phyloP scores from a whole-genome alignment of 2,888 invertebrate species.

The Apeira syringaria region DNA sequence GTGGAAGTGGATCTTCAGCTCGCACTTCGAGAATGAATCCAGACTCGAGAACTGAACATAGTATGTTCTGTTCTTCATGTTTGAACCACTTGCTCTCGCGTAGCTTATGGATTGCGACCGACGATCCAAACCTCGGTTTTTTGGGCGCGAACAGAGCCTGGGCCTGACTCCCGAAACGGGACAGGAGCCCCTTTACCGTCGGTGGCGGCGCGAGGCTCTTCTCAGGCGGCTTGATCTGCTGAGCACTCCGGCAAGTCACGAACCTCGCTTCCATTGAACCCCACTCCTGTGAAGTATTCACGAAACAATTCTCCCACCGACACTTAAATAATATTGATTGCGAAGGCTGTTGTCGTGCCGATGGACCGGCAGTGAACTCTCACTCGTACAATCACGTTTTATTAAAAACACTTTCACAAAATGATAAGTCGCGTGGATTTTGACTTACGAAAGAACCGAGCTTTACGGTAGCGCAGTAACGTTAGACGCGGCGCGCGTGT shows the following conservation, averaged over 20 bases:
- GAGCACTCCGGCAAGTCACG: slow-evolving; percentile 81
- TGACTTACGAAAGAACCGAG: slow-evolving; percentile 47
- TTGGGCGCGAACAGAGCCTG: slow-evolving; percentile 80
- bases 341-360: slow-evolving; percentile 37
- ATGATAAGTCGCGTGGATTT: slow-evolving; percentile 65
- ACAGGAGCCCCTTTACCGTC: slow-evolving; percentile 78
- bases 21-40: slow-evolving; percentile 88
- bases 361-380: slow-evolving; percentile 51
- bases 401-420: slow-evolving; percentile 79
- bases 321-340: slow-evolving; percentile 48
- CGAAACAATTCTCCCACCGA: slow-evolving; percentile 62
- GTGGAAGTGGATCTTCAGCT: slow-evolving; percentile 75
- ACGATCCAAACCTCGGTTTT: slow-evolving; percentile 84
- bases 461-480: slow-evolving; percentile 62
- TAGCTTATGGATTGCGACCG: slow-evolving; percentile 88
- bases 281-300: slow-evolving; percentile 62
- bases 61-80: slow-evolving; percentile 87
- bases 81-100: slow-evolving; percentile 90
- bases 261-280: slow-evolving; percentile 84
- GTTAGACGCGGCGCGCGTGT: slow-evolving; percentile 78
- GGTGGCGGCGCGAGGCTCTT: slow-evolving; percentile 77
- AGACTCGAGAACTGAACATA: slow-evolving; percentile 88
- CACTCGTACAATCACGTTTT: slow-evolving; percentile 68
- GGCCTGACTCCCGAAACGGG: slow-evolving; percentile 81
- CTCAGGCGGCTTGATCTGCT: slow-evolving; percentile 82